phyloP scores from a whole-genome alignment of 2,113 vertebrate species.

The Falcunculus frontatus region DNA sequence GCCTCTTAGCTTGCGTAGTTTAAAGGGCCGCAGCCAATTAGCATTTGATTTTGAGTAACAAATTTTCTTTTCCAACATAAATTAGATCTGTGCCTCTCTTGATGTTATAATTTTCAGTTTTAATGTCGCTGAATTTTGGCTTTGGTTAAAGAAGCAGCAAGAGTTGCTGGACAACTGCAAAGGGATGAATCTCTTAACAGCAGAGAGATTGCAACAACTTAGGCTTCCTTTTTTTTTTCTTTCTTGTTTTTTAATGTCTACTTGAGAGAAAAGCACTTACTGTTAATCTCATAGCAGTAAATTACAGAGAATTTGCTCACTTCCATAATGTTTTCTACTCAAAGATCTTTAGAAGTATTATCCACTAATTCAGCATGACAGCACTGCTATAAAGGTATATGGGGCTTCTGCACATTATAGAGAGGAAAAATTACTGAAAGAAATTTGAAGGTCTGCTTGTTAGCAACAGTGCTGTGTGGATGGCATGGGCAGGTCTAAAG shows the following conservation, averaged over 20 bases:
- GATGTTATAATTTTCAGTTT: conserved; percentile 1
- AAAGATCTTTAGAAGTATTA: background rate
- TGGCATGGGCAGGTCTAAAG: background rate
- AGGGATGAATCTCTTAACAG: background rate
- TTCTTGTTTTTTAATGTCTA: background rate
- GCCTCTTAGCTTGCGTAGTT: background rate
- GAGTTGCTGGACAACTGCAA: background rate
- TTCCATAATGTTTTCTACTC: background rate
- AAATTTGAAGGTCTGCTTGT: background rate
- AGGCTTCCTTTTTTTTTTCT: background rate
- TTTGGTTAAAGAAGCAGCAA: background rate
- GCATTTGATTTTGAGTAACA: conserved; percentile 49
- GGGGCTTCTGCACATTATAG: background rate
- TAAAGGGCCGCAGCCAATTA: background rate
- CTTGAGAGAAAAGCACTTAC: background rate
- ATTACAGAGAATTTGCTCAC: background rate
- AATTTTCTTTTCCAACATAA: conserved; percentile 14
- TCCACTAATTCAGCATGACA: background rate
- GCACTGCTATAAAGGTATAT: background rate
- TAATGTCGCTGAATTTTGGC: background rate
- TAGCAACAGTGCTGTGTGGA: background rate
- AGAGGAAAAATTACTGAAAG: background rate
- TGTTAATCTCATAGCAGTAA: background rate
- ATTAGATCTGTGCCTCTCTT: background rate
- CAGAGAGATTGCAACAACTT: background rate